A percentile compares a stretch with the other conserved stretches of the same genome.
These are phyloP conservation scores for Oplegnathus fasciatus DNA, from an alignment of 2,113 vertebrate genomes.

Conservation along the genomic window DNA sequence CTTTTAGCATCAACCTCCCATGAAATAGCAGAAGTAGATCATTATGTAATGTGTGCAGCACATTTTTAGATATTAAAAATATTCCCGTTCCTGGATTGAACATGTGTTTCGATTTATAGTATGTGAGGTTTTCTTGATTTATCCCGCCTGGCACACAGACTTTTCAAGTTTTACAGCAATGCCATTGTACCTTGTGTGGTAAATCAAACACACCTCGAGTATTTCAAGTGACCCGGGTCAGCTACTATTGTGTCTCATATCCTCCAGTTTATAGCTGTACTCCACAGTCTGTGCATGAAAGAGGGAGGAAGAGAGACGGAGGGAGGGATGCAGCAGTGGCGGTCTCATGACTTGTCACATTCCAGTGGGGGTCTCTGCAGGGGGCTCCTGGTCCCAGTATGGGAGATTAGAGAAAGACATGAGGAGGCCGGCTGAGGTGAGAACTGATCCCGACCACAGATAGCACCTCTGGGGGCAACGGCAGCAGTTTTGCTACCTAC, in stretches of 20 bases:
- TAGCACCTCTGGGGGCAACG: slow-evolving; percentile 57
- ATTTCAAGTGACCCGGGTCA: slow-evolving; percentile 70
- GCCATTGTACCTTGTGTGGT: slow-evolving; percentile 25
- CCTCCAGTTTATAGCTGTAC: slow-evolving; percentile 66
- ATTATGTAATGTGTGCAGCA: slow-evolving; percentile 45
- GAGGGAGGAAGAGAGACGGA: slow-evolving; percentile 24
- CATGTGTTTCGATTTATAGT: slow-evolving; percentile 40
- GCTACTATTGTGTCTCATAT: slow-evolving; percentile 75
- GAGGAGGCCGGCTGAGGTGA: slow-evolving; percentile 68
- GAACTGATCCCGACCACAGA: slow-evolving; percentile 76
- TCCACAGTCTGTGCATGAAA: slow-evolving; percentile 40
- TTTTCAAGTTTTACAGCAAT: slow-evolving; percentile 34
- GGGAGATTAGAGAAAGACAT: slow-evolving; percentile 71
- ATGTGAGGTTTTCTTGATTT: slow-evolving; percentile 36
- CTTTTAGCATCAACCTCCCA: slow-evolving; percentile 51
- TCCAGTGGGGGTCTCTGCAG: slow-evolving; percentile 69
- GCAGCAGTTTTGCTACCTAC: slow-evolving; percentile 36
- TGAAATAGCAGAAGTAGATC: slow-evolving; percentile 29
- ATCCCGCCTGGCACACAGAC: slow-evolving; percentile 27
- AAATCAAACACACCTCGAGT: slow-evolving; percentile 73
- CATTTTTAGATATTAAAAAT: slow-evolving; percentile 53
- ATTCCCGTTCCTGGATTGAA: background rate
- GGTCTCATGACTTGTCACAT: slow-evolving; percentile 77
- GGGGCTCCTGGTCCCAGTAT: slow-evolving; percentile 65
- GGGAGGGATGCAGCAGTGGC: slow-evolving; percentile 60